Conservation (phyloP, 2,888 invertebrate genomes). For the Pyrgus malvae region DNA sequence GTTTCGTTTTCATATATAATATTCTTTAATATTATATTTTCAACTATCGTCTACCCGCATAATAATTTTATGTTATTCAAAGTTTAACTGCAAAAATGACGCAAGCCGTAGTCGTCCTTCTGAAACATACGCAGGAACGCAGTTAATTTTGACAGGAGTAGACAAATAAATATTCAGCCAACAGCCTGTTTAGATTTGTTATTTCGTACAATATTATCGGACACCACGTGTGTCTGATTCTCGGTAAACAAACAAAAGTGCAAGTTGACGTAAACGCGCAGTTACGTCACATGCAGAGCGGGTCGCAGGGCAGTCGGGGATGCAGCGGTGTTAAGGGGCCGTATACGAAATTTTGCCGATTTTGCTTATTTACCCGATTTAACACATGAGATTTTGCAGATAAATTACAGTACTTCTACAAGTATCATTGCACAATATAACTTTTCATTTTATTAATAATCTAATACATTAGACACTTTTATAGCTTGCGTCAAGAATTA, state of each 20-base stretch:
- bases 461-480: too few relatives aligned
- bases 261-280: constrained; percentile 48
- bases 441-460: too few relatives aligned
- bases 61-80: neutral
- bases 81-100: constrained; percentile 12
- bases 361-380: too few relatives aligned
- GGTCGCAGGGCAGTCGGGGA: constrained; percentile 44
- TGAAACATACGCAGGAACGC: constrained; percentile 3
- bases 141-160: constrained; percentile 20
- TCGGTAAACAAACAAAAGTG: constrained; percentile 44
- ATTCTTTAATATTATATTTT: too few relatives aligned
- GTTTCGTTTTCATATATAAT: too few relatives aligned
- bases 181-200: constrained; percentile 14
- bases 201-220: too few relatives aligned
- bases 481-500: too few relatives aligned
- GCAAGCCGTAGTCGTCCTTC: neutral
- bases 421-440: neutral
- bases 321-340: constrained; percentile 40
- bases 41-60: too few relatives aligned
- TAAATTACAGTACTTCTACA: too few relatives aligned
- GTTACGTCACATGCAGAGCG: constrained; percentile 52
- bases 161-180: constrained; percentile 17
- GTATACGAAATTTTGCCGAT: too few relatives aligned
- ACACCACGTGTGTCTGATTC: constrained; percentile 13
- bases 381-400: too few relatives aligned